These are phyloP conservation scores for Hypomecis atomaria DNA, from an alignment of 2,888 invertebrate genomes.

Conservation along the genomic window DNA sequence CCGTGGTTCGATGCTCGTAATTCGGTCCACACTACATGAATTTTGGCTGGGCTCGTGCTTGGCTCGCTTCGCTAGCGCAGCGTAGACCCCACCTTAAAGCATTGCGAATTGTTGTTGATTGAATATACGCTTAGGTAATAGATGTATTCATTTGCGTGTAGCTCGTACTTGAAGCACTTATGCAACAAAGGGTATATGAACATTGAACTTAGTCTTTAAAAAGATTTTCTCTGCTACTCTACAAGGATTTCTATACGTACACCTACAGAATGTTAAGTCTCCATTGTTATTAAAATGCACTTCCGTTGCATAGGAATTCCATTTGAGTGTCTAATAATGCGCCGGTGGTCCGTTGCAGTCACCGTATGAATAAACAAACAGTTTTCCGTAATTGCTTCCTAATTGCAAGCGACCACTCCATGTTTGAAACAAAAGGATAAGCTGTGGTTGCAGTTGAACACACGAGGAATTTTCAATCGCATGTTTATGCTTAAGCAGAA, in stretches of 20 bases:
- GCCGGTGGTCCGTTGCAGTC: slow-evolving; percentile 26
- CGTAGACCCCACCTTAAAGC: too few species aligned
- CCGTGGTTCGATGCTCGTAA: too few species aligned
- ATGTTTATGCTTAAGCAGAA: slow-evolving; percentile 3
- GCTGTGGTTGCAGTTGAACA: slow-evolving; percentile 12
- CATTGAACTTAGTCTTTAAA: neutral
- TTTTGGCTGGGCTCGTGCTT: too few species aligned
- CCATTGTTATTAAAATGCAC: slow-evolving; percentile 22
- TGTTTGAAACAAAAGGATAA: slow-evolving; percentile 31
- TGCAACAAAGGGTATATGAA: neutral
- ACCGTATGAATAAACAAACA: slow-evolving; percentile 30
- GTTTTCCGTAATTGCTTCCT: slow-evolving; percentile 33
- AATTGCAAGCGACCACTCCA: slow-evolving; percentile 25
- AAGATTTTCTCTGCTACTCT: neutral
- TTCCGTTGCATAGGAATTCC: slow-evolving; percentile 21
- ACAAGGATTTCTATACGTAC: slow-evolving; percentile 5
- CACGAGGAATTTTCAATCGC: slow-evolving; percentile 15
- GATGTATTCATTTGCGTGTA: too few species aligned
- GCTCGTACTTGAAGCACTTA: too few species aligned
- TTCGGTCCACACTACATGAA: too few species aligned
- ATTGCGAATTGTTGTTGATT: too few species aligned
- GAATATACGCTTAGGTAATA: too few species aligned
- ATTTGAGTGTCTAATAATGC: slow-evolving; percentile 18
- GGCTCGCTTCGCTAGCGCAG: too few species aligned
- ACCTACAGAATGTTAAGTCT: slow-evolving; percentile 3